Base-by-base conservation (phyloP, 2,113 vertebrate genomes). In the Rhinoptilus africanus region DNA sequence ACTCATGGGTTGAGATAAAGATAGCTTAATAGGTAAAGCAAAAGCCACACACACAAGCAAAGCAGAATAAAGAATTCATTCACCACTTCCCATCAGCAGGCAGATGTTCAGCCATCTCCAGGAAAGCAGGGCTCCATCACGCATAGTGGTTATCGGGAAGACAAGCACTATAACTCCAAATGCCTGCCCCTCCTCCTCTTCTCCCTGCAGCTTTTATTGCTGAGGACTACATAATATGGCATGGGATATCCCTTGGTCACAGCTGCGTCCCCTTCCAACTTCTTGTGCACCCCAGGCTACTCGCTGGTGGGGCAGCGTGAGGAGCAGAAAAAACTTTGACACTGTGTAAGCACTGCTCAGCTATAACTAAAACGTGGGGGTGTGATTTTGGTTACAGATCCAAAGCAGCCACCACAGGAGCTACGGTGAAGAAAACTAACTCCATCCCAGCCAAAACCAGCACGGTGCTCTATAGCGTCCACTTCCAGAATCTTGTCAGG, bases 111-210 rank as follows among this genome's bases (percentile, higher is more conserved):
- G 48, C 51, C 72, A 15, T 62, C 39, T 54, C 30, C 30, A 54
- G 79, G 63, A 47, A 14, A 62, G 39, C 47, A 12, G 39, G 12
- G 20, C 28, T 62, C 16, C 34, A 11, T 20, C 28, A 17, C 4
- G 0, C 0, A 0, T 16, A 16, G 24, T 7, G 3, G 28, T 4
- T 68, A 14, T 39, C 21, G 15, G 12, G 28, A 75, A 60, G 39
- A 39, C 34, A 68, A 30, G 41, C 2, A 3, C 39, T 4, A 0
- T 62, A 10, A 30, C 28, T 39, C 32, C 2, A 1, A 51, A 68
- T 14, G 34, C 8, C 32, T 32, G 9, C 34, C 13, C 32, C 12
- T 45, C 27, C 8, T 75, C 15, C 51, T 81, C 27, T 68, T 34
- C 56, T 59, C 7, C 9, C 16, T 1, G 3, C 43, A 39, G 51